Evolutionary conservation across 2,113 vertebrate species (phyloP).

Genomic region (Heteronetta atricapilla): DNA sequence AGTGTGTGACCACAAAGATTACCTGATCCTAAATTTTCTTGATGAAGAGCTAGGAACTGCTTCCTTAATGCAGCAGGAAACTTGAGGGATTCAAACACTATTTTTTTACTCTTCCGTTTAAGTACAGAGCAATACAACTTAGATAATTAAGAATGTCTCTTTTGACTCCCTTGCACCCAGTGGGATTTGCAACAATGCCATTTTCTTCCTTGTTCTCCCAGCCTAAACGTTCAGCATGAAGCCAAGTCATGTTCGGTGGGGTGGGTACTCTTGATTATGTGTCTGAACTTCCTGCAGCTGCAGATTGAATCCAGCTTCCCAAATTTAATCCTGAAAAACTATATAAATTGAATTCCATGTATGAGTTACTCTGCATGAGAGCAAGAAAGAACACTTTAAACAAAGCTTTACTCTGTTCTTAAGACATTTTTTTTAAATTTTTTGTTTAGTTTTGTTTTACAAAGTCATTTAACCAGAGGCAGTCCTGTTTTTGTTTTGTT

Average conservation of each 20-base stretch:
- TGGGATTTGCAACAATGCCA: background rate
- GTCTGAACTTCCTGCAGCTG: conserved; percentile 8
- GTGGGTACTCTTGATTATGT: background rate
- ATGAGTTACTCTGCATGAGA: background rate
- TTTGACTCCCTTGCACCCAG: background rate
- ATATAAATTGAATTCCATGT: background rate
- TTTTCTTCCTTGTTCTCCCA: background rate
- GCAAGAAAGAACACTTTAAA: background rate
- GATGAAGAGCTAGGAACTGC: background rate
- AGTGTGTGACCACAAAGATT: background rate
- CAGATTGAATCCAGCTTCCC: background rate
- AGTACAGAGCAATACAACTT: background rate
- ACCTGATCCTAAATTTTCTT: background rate
- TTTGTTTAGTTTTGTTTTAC: background rate
- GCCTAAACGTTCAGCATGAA: background rate
- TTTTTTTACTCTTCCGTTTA: background rate
- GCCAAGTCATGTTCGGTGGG: background rate
- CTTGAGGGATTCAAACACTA: background rate
- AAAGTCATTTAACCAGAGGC: background rate
- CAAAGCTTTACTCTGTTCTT: background rate
- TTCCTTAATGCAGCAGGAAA: background rate
- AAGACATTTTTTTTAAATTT: background rate
- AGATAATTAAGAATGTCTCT: background rate
- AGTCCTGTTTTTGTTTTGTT: background rate
- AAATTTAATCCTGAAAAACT: background rate